These are phyloP conservation scores for Syngnathus floridae DNA, from an alignment of 2,113 vertebrate genomes.

Conservation along the genomic window DNA sequence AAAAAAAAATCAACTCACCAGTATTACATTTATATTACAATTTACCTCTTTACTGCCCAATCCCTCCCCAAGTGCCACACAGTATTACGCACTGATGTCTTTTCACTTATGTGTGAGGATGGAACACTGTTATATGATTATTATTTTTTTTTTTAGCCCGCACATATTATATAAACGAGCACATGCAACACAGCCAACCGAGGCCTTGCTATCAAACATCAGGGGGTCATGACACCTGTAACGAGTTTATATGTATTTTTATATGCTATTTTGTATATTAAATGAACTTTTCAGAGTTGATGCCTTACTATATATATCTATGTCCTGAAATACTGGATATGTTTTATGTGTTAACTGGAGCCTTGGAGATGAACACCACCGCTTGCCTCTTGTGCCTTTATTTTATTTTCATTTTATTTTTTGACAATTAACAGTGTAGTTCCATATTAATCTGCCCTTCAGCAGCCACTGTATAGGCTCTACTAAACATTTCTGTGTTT, in stretches of 20 bases:
- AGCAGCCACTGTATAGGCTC: conserved; percentile 74
- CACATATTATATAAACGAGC: conserved; percentile 51
- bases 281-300: conserved; percentile 90
- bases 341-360: conserved; percentile 61
- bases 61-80: not conserved
- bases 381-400: conserved; percentile 90
- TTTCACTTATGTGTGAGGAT: conserved; percentile 24
- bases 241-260: conserved; percentile 99
- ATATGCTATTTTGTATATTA: conserved; percentile 99
- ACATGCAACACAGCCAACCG: conserved; percentile 75
- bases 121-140: conserved; percentile 82
- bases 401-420: not conserved
- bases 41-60: conserved; percentile 6
- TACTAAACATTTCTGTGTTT: conserved; percentile 94
- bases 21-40: not conserved
- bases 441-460: conserved; percentile 95
- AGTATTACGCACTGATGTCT: conserved; percentile 23
- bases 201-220: conserved; percentile 84
- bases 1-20: conserved; percentile 5
- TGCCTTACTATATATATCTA: conserved; percentile 44
- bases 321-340: conserved; percentile 54
- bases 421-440: conserved; percentile 65
- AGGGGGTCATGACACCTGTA: conserved; percentile 91
- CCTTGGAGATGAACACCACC: conserved; percentile 74
- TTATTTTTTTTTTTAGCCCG: conserved; percentile 13